Evolutionary conservation across 1,140 invertebrate genomes (phyloP), one percentile per base, ranked within the genome.

Genomic region (Metopolophium dirhodum): DNA sequence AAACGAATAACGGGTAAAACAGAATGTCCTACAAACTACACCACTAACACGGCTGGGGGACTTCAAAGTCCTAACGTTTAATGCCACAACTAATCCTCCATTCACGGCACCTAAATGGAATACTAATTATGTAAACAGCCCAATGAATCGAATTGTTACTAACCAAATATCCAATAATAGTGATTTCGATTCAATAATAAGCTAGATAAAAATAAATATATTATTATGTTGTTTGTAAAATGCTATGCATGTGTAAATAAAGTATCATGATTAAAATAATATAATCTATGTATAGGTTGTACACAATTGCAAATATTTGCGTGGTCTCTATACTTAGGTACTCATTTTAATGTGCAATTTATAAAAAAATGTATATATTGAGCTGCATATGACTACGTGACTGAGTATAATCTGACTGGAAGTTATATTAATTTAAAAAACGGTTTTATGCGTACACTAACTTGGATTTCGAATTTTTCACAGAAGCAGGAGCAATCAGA

Each of bases 401-500:
- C n/a, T n/a, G 51, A 1, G 30, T 77, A n/a, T 18, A 61, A 18
- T 6, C 14, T 14, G 30, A 7, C 14, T n/a, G n/a, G 4, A 35
- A 77, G 30, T n/a, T 77, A n/a, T 77, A 22, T 47, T 23, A 54
- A n/a, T 77, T n/a, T n/a, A 14, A 77, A 4, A 77, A 77, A 77
- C 14, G 14, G 7, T 77, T 18, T n/a, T 18, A 77, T 77, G 22
- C 11, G n/a, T n/a, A 7, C 30, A 11, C 14, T 77, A 77, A 77
- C 22, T 45, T 22, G 9, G 2, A 41, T 68, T 20, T 82, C 37
- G 22, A 94, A 57, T 77, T 88, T 49, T n/a, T 95, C 95, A 82
- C 96, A 98, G 98, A 96, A 98, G 97, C 94, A 98, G 98, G 95
- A 98, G 97, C 94, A 98, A 98, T 95, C 98, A 98, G 95, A 96